A percentile compares a stretch with the other conserved stretches of the same genome.
Evolutionary conservation across 1,140 invertebrate genomes (phyloP).

Genomic region (Drosophila dunni): DNA sequence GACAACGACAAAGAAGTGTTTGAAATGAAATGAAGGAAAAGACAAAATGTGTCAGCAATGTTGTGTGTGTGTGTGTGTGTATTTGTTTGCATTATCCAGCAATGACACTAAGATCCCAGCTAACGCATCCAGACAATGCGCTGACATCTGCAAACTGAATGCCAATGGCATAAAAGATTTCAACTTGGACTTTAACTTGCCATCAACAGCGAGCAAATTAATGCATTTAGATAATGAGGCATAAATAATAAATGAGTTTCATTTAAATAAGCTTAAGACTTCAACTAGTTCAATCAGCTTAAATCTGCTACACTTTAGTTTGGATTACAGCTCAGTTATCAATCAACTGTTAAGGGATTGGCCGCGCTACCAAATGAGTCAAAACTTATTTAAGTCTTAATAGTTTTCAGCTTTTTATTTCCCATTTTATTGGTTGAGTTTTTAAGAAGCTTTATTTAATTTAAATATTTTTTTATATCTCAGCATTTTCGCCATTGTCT

Average conservation of each 20-base stretch:
- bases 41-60: not conserved
- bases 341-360: too few relatives aligned
- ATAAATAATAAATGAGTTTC: conserved; percentile 19
- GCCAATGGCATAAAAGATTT: conserved; percentile 7
- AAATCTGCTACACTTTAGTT: not conserved
- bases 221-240: conserved; percentile 10
- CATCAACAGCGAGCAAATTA: conserved; percentile 3
- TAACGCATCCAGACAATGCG: conserved; percentile 14
- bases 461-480: too few relatives aligned
- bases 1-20: not conserved
- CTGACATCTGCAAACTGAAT: conserved; percentile 10
- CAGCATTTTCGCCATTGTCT: too few relatives aligned
- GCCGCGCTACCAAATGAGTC: too few relatives aligned
- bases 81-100: conserved; percentile 18
- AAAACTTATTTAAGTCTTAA: too few relatives aligned
- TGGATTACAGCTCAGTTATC: not conserved
- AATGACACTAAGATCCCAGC: conserved; percentile 24
- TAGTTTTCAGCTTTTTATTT: too few relatives aligned
- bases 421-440: too few relatives aligned
- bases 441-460: too few relatives aligned
- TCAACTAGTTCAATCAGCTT: not conserved
- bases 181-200: conserved; percentile 2
- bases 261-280: not conserved
- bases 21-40: too few relatives aligned
- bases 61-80: too few relatives aligned